phyloP scores from a whole-genome alignment of 2,113 vertebrate genomes.

The Accipiter virgatus region DNA sequence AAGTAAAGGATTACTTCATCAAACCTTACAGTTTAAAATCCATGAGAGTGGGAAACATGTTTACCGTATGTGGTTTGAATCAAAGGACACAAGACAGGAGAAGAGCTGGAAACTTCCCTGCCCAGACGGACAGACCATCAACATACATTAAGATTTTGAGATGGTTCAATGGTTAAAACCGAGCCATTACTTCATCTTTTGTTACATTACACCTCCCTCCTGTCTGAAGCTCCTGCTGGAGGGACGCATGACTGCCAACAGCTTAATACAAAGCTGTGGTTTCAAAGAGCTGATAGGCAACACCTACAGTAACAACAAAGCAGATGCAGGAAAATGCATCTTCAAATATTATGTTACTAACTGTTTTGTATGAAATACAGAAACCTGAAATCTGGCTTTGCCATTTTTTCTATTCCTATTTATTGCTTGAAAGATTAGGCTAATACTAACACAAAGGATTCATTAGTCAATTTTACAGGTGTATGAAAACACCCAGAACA shows the following conservation, averaged over 20 bases:
- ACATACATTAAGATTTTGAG: not conserved
- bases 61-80: not conserved
- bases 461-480: not conserved
- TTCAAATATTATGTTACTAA: not conserved
- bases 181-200: not conserved
- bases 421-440: not conserved
- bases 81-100: not conserved
- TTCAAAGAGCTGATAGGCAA: not conserved
- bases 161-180: not conserved
- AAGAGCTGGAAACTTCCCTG: not conserved
- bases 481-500: not conserved
- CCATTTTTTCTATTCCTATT: not conserved
- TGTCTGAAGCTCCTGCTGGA: not conserved
- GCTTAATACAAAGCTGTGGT: not conserved
- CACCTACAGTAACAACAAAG: not conserved
- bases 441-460: not conserved
- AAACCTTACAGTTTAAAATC: not conserved
- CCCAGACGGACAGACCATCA: not conserved
- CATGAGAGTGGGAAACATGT: rapidly evolving
- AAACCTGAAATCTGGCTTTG: not conserved
- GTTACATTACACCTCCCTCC: not conserved
- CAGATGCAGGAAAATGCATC: not conserved
- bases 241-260: not conserved
- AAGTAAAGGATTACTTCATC: not conserved
- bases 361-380: not conserved